Evolutionary conservation across 2,113 vertebrate species (phyloP).

Genomic region (Puma concolor): DNA sequence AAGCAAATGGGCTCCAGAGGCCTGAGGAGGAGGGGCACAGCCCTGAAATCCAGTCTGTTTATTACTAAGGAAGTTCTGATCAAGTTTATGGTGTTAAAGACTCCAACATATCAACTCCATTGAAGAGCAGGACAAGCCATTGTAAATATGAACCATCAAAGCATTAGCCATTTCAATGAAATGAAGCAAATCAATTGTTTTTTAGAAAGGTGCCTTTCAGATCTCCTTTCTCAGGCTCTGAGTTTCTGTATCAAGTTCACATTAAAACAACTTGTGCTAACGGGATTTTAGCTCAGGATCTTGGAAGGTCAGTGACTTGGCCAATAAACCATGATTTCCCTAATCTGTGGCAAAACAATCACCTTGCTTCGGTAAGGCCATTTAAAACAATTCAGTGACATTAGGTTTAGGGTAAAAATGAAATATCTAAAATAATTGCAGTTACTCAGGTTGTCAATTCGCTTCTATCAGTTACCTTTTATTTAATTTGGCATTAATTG

Average conservation of each 20-base stretch:
- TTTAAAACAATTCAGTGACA: constrained; percentile 30
- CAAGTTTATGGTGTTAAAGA: constrained; percentile 89
- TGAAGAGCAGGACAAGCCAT: constrained; percentile 86
- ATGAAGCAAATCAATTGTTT: constrained; percentile 90
- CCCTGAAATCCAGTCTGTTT: constrained; percentile 86
- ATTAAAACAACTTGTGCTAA: constrained; percentile 79
- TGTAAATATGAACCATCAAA: constrained; percentile 91
- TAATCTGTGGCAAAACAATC: constrained; percentile 76
- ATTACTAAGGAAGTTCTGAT: constrained; percentile 88
- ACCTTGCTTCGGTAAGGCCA: neutral
- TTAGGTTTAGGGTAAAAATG: constrained; percentile 47
- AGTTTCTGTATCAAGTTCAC: constrained; percentile 82
- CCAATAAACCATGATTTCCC: constrained; percentile 73
- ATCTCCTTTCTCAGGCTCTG: constrained; percentile 84
- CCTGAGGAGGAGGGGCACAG: constrained; percentile 63
- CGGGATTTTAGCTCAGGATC: constrained; percentile 77
- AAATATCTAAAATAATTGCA: neutral
- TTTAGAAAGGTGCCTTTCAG: constrained; percentile 90
- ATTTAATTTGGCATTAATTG: constrained; percentile 28
- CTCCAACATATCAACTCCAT: constrained; percentile 87
- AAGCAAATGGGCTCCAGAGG: constrained; percentile 82
- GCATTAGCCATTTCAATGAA: constrained; percentile 91
- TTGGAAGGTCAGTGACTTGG: constrained; percentile 73
- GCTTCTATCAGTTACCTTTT: neutral
- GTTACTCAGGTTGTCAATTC: neutral